Percentiles rank a stretch among this genome's conserved stretches.
These are phyloP conservation scores for Clarias fuscus DNA, from an alignment of 2,797 vertebrate species.

Conservation along the genomic window DNA sequence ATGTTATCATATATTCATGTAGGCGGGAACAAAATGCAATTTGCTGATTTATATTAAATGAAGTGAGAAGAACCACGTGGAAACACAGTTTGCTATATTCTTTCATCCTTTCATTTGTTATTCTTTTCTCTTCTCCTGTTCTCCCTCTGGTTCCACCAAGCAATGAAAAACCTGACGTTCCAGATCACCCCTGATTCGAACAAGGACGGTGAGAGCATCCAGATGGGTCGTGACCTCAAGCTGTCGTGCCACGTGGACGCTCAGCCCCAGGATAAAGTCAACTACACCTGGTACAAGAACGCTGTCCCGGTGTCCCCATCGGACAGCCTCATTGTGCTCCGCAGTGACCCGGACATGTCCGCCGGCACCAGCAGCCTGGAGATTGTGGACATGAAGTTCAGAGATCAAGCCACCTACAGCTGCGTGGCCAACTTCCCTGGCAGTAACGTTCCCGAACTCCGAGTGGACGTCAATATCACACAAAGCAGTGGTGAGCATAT, in stretches of 20 bases:
- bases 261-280: slow-evolving; percentile 94
- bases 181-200: slow-evolving; percentile 97
- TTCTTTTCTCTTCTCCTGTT: slow-evolving; percentile 2
- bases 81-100: neutral
- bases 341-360: slow-evolving; percentile 91
- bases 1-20: no score
- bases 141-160: slow-evolving; percentile 62
- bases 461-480: slow-evolving; percentile 95
- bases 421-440: slow-evolving; percentile 90
- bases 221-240: slow-evolving; percentile 96
- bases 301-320: slow-evolving; percentile 82
- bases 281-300: slow-evolving; percentile 97
- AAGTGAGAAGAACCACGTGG: no score
- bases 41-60: neutral
- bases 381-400: slow-evolving; percentile 95
- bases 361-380: slow-evolving; percentile 94
- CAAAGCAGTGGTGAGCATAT: slow-evolving; percentile 89
- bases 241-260: slow-evolving; percentile 96
- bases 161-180: slow-evolving; percentile 93
- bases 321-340: slow-evolving; percentile 86
- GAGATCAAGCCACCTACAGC: slow-evolving; percentile 93
- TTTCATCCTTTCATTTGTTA: neutral
- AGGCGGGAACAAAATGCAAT: neutral
- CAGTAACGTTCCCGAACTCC: slow-evolving; percentile 84
- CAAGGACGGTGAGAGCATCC: slow-evolving; percentile 96